Evolutionary conservation across 2,797 vertebrate genomes (phyloP).

Genomic region (Mus caroli): DNA sequence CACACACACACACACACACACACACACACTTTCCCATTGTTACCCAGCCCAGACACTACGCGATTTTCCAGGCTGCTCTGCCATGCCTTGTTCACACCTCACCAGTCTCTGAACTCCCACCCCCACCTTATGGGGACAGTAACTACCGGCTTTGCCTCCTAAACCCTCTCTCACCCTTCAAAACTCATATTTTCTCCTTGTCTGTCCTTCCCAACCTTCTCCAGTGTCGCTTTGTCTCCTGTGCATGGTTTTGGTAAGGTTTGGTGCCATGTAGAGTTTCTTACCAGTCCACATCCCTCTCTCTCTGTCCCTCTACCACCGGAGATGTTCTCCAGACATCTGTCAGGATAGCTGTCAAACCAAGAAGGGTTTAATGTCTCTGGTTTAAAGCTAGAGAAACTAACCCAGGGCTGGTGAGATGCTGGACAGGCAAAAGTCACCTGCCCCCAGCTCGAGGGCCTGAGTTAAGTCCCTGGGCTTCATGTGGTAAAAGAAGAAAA

Average conservation of each 20-base stretch:
- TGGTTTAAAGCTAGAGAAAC: conserved; percentile 54
- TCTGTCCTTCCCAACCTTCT: neutral
- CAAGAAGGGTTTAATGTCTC: neutral
- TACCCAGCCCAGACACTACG: neutral
- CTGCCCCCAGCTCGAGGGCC: neutral
- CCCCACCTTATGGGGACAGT: neutral
- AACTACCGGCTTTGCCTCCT: neutral
- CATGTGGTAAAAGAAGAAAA: neutral
- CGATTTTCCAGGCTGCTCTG: neutral
- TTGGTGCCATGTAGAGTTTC: neutral
- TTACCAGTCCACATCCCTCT: neutral
- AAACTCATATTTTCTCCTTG: conserved; percentile 17
- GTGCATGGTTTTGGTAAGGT: neutral
- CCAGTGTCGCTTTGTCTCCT: conserved; percentile 19
- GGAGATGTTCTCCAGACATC: neutral
- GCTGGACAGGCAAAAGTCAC: neutral
- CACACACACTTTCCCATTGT: neutral
- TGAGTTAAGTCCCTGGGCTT: neutral
- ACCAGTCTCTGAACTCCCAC: neutral
- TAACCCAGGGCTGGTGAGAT: neutral
- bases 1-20: too few relatives aligned
- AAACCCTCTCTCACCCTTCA: neutral
- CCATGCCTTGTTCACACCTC: neutral
- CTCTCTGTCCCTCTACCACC: neutral
- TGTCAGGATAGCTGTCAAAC: neutral